phyloP scores from a whole-genome alignment of 2,113 vertebrate species.

The Heliornis fulica region DNA sequence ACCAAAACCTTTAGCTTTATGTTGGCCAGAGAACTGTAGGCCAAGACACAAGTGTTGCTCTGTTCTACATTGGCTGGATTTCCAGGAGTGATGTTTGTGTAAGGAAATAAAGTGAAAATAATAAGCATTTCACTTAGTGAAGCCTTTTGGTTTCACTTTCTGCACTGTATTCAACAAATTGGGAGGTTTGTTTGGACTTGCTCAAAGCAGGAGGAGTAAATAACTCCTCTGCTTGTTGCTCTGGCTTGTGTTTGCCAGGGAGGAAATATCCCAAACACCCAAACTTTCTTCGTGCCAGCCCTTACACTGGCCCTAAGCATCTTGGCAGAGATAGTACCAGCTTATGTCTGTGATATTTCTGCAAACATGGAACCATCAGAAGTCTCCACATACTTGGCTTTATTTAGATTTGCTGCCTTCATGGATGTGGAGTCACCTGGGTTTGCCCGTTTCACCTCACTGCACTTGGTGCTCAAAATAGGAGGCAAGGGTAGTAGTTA shows the following conservation, averaged over 20 bases:
- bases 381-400: not conserved
- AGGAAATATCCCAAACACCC: not conserved
- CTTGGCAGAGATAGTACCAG: not conserved
- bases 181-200: constrained; percentile 27
- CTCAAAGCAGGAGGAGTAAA: not conserved
- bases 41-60: not conserved
- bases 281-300: not conserved
- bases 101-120: not conserved
- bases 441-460: not conserved
- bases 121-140: not conserved
- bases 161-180: not conserved
- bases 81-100: not conserved
- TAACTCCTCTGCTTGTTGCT: not conserved
- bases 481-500: not conserved
- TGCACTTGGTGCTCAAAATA: not conserved
- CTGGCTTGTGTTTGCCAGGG: not conserved
- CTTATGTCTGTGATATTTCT: not conserved
- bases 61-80: not conserved
- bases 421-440: not conserved
- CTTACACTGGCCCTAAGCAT: not conserved
- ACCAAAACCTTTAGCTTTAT: not conserved
- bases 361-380: not conserved
- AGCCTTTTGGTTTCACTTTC: not conserved
- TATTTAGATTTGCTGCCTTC: not conserved
- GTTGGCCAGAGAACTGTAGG: not conserved